A percentile compares a stretch with the other conserved stretches of the same genome.
Conservation (phyloP, 1,140 invertebrate genomes). For the Psix sp. region DNA sequence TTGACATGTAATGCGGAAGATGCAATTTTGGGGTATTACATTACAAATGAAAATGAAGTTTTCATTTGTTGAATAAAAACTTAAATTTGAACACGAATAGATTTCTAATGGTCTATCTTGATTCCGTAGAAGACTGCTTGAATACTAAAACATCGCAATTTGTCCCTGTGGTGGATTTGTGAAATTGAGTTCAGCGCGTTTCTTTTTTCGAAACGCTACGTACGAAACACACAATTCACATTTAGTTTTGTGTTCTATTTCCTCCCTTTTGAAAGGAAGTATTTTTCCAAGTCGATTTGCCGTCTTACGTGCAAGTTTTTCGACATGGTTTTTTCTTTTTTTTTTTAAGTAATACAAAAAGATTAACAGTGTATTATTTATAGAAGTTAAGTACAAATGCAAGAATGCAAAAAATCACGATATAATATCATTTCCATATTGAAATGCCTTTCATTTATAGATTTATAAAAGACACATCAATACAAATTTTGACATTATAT, state of each 20-base stretch:
- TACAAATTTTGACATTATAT: too few relatives aligned
- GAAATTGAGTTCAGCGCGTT: slow-evolving; percentile 6
- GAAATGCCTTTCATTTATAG: too few relatives aligned
- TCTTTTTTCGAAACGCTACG: slow-evolving; percentile 4
- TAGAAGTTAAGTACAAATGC: too few relatives aligned
- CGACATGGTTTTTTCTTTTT: too few relatives aligned
- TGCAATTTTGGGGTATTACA: too few relatives aligned
- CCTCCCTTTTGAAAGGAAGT: not conserved
- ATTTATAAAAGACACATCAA: too few relatives aligned
- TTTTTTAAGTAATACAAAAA: too few relatives aligned
- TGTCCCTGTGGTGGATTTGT: slow-evolving; percentile 6
- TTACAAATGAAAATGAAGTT: not conserved
- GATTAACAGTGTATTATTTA: too few relatives aligned
- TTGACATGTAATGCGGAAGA: too few relatives aligned
- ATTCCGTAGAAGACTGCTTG: slow-evolving; percentile 9
- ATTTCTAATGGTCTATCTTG: slow-evolving; percentile 18
- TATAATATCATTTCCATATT: too few relatives aligned
- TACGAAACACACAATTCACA: slow-evolving; percentile 28
- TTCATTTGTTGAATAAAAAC: not conserved
- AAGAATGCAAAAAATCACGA: too few relatives aligned
- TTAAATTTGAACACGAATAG: slow-evolving; percentile 11
- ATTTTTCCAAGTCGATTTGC: slow-evolving; percentile 14
- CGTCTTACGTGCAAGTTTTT: not conserved
- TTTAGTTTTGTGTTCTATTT: slow-evolving; percentile 6
- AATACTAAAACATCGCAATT: slow-evolving; percentile 25